A percentile compares a stretch with the other conserved stretches of the same genome.
These are phyloP conservation scores for Melanargia galathea DNA, from an alignment of 2,888 invertebrate species.

Conservation along the genomic window DNA sequence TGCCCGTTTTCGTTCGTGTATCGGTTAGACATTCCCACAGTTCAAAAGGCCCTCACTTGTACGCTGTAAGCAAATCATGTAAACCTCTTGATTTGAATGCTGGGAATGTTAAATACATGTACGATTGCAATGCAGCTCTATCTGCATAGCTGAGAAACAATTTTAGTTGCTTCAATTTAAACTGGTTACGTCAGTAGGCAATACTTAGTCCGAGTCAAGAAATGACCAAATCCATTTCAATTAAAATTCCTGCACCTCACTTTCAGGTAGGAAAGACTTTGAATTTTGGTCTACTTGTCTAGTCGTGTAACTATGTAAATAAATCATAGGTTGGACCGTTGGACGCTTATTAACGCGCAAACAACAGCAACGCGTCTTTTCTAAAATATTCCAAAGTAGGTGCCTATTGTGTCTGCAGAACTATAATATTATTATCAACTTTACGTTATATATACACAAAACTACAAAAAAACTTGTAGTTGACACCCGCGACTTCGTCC, in stretches of 20 bases:
- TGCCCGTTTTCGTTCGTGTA: not conserved
- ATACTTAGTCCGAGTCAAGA: not conserved
- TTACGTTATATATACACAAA: too few relatives aligned
- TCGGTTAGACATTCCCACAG: conserved; percentile 9
- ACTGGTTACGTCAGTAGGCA: conserved; percentile 7
- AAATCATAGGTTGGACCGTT: not conserved
- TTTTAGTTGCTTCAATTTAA: conserved; percentile 15
- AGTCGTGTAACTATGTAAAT: not conserved
- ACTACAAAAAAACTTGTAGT: too few relatives aligned
- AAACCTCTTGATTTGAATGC: conserved; percentile 24
- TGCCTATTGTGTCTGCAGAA: too few relatives aligned
- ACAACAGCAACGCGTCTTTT: too few relatives aligned
- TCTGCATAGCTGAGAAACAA: conserved; percentile 14
- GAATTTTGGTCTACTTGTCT: not conserved
- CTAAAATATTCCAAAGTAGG: not conserved
- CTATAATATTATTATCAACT: too few relatives aligned
- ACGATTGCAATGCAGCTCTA: conserved; percentile 19
- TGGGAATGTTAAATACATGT: conserved; percentile 19
- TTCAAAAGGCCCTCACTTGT: conserved; percentile 21
- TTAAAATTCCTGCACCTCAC: not conserved
- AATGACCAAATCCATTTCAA: conserved; percentile 7
- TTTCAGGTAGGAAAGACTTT: too few relatives aligned
- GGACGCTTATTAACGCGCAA: too few relatives aligned
- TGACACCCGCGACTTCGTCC: too few relatives aligned
- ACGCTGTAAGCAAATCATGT: conserved; percentile 24